Percentiles rank a stretch among this genome's conserved stretches.
Evolutionary conservation across 2,888 invertebrate genomes (phyloP).

Genomic region (Drosophila algonquin): DNA sequence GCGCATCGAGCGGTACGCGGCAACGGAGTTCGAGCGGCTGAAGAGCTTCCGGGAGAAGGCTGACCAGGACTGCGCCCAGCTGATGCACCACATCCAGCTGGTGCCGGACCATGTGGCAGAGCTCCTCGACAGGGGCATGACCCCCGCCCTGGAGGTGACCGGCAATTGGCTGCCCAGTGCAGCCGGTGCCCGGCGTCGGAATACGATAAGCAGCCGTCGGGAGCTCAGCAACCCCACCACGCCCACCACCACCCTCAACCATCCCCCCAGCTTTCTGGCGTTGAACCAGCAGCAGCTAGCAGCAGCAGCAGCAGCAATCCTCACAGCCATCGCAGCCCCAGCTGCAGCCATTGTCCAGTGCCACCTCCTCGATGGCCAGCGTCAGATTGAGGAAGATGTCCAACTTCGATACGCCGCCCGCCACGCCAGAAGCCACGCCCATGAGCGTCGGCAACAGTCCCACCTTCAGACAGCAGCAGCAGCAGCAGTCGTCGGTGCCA

Average conservation of each 20-base stretch:
- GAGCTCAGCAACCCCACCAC: slow-evolving; percentile 76
- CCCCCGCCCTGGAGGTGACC: slow-evolving; percentile 70
- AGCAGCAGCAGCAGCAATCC: slow-evolving; percentile 32
- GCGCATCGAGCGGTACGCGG: slow-evolving; percentile 89
- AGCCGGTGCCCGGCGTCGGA: slow-evolving; percentile 66
- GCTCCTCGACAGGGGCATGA: slow-evolving; percentile 69
- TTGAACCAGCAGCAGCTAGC: slow-evolving; percentile 39
- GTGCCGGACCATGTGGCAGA: slow-evolving; percentile 77
- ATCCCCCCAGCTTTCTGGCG: slow-evolving; percentile 57
- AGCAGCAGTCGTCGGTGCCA: slow-evolving; percentile 56
- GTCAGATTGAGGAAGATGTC: slow-evolving; percentile 73
- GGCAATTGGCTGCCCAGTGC: slow-evolving; percentile 48
- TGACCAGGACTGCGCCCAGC: slow-evolving; percentile 89
- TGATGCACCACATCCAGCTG: slow-evolving; percentile 85
- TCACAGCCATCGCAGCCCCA: slow-evolving; percentile 21
- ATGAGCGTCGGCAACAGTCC: slow-evolving; percentile 84
- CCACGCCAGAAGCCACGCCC: slow-evolving; percentile 83
- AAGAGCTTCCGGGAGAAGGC: slow-evolving; percentile 90
- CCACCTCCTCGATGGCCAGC: slow-evolving; percentile 50
- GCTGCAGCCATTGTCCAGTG: slow-evolving; percentile 40
- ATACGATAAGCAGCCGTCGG: slow-evolving; percentile 74
- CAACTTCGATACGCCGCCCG: slow-evolving; percentile 84
- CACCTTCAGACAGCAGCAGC: slow-evolving; percentile 83
- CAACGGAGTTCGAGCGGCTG: slow-evolving; percentile 90
- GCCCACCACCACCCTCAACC: slow-evolving; percentile 69